Percentiles rank a stretch among this genome's conserved stretches.
phyloP scores from a whole-genome alignment of 1,140 invertebrate genomes.

The Drosophila oshimai region DNA sequence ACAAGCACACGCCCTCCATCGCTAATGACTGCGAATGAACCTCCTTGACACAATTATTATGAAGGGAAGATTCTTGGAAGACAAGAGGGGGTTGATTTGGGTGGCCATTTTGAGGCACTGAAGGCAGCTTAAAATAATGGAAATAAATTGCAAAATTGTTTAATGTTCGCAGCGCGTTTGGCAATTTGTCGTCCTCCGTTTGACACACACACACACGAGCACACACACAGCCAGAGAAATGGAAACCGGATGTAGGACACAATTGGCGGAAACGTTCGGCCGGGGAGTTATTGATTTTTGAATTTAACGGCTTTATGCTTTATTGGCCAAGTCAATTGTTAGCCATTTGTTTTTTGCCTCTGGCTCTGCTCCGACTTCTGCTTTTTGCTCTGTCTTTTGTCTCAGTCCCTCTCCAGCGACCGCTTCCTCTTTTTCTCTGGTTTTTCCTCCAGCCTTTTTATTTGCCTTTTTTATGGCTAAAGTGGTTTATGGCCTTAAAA shows the following conservation, averaged over 20 bases:
- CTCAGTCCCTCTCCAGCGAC: background rate
- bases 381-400: slow-evolving; percentile 17
- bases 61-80: slow-evolving; percentile 31
- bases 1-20: slow-evolving; percentile 40
- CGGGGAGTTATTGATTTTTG: slow-evolving; percentile 68
- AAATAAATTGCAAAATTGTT: slow-evolving; percentile 77
- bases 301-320: slow-evolving; percentile 76
- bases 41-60: slow-evolving; percentile 77
- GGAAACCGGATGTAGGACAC: slow-evolving; percentile 45
- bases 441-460: background rate
- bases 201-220: background rate
- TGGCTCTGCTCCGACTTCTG: slow-evolving; percentile 22
- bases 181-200: slow-evolving; percentile 73
- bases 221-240: background rate
- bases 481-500: background rate
- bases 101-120: slow-evolving; percentile 3
- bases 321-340: slow-evolving; percentile 71
- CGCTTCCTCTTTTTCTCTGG: background rate
- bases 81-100: background rate
- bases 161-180: slow-evolving; percentile 69
- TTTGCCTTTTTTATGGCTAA: background rate
- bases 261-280: slow-evolving; percentile 54
- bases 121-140: slow-evolving; percentile 73
- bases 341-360: slow-evolving; percentile 61
- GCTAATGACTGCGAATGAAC: slow-evolving; percentile 77